Conservation (phyloP, 1,140 invertebrate species). For the Sinella curviseta region DNA sequence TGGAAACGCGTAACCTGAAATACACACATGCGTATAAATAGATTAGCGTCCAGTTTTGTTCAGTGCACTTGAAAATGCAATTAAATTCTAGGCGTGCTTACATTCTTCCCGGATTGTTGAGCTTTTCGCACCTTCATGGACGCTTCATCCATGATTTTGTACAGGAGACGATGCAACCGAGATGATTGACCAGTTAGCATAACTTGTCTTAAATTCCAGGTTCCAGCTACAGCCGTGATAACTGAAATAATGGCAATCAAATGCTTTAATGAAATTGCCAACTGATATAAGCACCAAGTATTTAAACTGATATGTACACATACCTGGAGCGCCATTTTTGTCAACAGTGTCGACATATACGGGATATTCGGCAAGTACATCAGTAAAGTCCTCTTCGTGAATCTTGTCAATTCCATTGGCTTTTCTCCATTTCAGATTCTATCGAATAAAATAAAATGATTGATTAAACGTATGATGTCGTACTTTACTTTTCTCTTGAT, state of each 20-base stretch:
- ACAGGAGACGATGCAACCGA: background rate
- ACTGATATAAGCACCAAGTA: too few species aligned
- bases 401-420: background rate
- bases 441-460: background rate
- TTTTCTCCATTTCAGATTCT: slow-evolving; percentile 20
- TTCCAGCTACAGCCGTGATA: background rate
- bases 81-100: too few species aligned
- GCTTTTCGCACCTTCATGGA: background rate
- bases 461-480: too few species aligned
- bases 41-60: too few species aligned
- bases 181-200: background rate
- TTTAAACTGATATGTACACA: too few species aligned
- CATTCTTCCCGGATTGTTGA: background rate
- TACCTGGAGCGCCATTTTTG: background rate
- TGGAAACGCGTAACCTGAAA: slow-evolving; percentile 8
- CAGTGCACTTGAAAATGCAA: too few species aligned
- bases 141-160: slow-evolving; percentile 10
- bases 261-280: too few species aligned
- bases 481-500: background rate
- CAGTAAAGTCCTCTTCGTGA: background rate
- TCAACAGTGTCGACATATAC: background rate
- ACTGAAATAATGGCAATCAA: too few species aligned
- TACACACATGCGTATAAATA: background rate
- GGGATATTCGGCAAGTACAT: background rate
- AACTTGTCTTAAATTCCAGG: background rate